These are phyloP conservation scores for Platypus cylindrus DNA, from an alignment of 2,888 invertebrate genomes.

Conservation along the genomic window DNA sequence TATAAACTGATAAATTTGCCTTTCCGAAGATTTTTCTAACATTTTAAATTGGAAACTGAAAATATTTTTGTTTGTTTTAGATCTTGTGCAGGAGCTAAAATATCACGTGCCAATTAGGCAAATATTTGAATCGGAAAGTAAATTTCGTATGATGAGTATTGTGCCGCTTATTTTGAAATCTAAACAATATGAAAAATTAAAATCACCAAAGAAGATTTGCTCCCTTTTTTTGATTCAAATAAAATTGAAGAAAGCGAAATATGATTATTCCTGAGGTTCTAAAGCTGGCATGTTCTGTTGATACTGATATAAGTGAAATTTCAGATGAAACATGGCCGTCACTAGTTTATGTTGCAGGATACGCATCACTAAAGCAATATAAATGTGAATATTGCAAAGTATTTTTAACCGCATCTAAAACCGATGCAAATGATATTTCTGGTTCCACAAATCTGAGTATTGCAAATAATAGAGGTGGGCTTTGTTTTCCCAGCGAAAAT, in stretches of 20 bases:
- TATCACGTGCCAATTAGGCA: slow-evolving; percentile 1
- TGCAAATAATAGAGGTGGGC: neutral
- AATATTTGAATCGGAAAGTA: slow-evolving; percentile 2
- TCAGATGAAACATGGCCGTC: neutral
- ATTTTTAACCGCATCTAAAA: neutral
- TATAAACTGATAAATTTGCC: too few relatives aligned
- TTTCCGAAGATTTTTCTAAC: too few relatives aligned
- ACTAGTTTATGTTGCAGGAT: slow-evolving; percentile 1
- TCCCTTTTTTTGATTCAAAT: neutral
- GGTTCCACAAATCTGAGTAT: neutral
- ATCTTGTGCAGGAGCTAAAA: too few relatives aligned
- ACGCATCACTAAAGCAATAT: neutral
- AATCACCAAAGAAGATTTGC: neutral
- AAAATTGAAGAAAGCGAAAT: neutral
- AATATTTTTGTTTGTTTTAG: too few relatives aligned
- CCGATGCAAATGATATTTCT: neutral
- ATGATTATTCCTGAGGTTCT: neutral
- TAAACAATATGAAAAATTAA: neutral
- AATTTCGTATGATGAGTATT: neutral
- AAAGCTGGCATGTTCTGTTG: neutral
- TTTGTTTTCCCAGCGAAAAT: slow-evolving; percentile 3
- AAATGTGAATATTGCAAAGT: slow-evolving; percentile 3
- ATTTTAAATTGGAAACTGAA: too few relatives aligned
- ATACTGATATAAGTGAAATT: neutral
- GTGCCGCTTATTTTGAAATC: slow-evolving; percentile 1